A percentile compares a stretch with the other conserved stretches of the same genome.
phyloP scores from a whole-genome alignment of 1,140 invertebrate species.

The Pseudomyrmex sp. region DNA sequence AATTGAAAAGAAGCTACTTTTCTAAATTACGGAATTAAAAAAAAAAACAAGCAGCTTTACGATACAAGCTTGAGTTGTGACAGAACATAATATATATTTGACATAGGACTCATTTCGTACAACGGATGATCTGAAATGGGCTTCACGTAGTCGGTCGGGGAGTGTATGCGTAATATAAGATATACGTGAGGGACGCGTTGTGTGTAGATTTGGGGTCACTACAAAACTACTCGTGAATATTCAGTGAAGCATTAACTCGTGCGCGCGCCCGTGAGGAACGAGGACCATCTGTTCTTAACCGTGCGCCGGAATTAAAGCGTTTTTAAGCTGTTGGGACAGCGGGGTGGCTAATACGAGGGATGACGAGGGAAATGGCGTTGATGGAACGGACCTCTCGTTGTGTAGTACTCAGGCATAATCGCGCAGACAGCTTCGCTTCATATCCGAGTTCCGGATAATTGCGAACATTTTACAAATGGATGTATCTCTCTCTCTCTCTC shows the following conservation, averaged over 20 bases:
- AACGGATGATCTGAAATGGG: too few relatives aligned
- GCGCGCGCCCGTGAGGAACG: constrained; percentile 16
- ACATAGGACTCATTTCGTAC: too few relatives aligned
- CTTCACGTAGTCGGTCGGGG: too few relatives aligned
- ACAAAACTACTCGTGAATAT: constrained; percentile 65
- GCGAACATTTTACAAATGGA: constrained; percentile 27
- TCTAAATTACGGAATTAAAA: too few relatives aligned
- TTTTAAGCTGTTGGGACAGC: constrained; percentile 61
- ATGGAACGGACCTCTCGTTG: constrained; percentile 21
- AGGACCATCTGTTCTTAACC: constrained; percentile 67
- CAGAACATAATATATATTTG: too few relatives aligned
- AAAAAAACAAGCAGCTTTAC: too few relatives aligned
- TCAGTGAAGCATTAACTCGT: constrained; percentile 63
- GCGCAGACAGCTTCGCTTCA: constrained; percentile 33
- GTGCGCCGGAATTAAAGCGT: constrained; percentile 54
- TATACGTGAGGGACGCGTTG: neutral
- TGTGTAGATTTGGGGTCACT: neutral
- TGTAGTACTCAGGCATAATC: constrained; percentile 59
- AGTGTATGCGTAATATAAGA: neutral
- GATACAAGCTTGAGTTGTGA: too few relatives aligned
- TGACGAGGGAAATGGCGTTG: neutral
- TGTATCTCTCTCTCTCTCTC: neutral
- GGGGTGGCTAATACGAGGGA: constrained; percentile 27
- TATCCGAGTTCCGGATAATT: constrained; percentile 60
- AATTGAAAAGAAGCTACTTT: too few relatives aligned